Percentiles rank a stretch among this genome's conserved stretches.
phyloP scores from a whole-genome alignment of 2,888 invertebrate genomes.

The Dendrolimus houi region DNA sequence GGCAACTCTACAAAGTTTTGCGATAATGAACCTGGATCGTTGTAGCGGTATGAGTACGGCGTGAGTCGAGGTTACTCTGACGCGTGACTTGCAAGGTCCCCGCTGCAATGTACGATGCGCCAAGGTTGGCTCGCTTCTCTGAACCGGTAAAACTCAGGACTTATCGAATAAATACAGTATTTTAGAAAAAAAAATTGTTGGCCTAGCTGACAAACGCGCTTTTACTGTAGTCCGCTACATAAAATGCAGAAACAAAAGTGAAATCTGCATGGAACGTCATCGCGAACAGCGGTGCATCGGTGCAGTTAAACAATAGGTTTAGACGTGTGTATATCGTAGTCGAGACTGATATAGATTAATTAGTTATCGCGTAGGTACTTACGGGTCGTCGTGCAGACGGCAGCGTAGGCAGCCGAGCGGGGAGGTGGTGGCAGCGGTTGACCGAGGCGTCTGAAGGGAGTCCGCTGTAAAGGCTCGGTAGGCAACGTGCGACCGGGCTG shows the following conservation, averaged over 20 bases:
- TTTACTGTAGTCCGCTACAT: not conserved
- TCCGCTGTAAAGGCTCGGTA: conserved; percentile 28
- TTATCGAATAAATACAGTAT: conserved; percentile 20
- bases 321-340: conserved; percentile 24
- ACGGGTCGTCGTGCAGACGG: conserved; percentile 30
- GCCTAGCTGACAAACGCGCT: not conserved
- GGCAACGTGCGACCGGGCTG: conserved; percentile 64
- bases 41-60: conserved; percentile 60
- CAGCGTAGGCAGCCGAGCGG: conserved; percentile 28
- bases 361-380: conserved; percentile 29
- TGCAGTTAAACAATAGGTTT: conserved; percentile 47
- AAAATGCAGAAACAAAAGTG: conserved; percentile 38
- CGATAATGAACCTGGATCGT: conserved; percentile 35
- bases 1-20: conserved; percentile 16
- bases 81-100: conserved; percentile 77
- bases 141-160: conserved; percentile 45
- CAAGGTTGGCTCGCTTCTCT: conserved; percentile 69
- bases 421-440: conserved; percentile 25
- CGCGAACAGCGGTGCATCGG: conserved; percentile 46
- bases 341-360: conserved; percentile 15
- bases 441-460: conserved; percentile 22
- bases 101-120: conserved; percentile 76
- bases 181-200: conserved; percentile 7
- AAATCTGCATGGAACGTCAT: conserved; percentile 55
- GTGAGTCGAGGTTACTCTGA: conserved; percentile 74